A percentile compares a stretch with the other conserved stretches of the same genome.
phyloP scores from a whole-genome alignment of 2,113 vertebrate species.

The Calypte anna region DNA sequence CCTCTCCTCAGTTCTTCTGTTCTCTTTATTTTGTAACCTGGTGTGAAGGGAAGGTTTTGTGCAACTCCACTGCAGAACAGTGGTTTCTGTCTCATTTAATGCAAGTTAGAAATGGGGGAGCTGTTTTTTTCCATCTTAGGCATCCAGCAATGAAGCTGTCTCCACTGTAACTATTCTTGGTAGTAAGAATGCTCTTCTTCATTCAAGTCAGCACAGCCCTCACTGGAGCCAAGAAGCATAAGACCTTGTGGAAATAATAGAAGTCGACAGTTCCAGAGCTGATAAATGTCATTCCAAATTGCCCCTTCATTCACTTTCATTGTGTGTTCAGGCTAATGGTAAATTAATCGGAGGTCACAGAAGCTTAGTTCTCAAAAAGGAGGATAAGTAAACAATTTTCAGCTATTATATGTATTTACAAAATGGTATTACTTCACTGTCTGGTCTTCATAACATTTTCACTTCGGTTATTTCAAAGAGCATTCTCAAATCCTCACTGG shows the following conservation, averaged over 20 bases:
- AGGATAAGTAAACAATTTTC: constrained; percentile 66
- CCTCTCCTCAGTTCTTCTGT: neutral
- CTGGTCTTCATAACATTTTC: constrained; percentile 54
- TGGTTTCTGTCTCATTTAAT: neutral
- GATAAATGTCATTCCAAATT: constrained; percentile 75
- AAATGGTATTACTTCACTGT: constrained; percentile 54
- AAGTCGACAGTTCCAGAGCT: constrained; percentile 63
- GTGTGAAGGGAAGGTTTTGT: neutral
- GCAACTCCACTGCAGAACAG: neutral
- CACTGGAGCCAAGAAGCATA: constrained; percentile 63
- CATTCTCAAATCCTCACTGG: constrained; percentile 11
- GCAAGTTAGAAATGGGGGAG: neutral
- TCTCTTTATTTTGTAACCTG: neutral
- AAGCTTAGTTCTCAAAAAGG: constrained; percentile 32
- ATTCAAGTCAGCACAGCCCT: constrained; percentile 53
- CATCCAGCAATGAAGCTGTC: neutral
- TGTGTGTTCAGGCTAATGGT: constrained; percentile 62
- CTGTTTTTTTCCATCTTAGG: neutral
- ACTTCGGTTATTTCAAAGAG: constrained; percentile 37
- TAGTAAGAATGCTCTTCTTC: constrained; percentile 43
- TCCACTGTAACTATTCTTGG: neutral
- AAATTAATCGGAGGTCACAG: constrained; percentile 61
- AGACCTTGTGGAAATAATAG: constrained; percentile 67
- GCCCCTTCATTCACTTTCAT: constrained; percentile 61
- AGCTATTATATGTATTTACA: constrained; percentile 43